These are phyloP conservation scores for Muraenolepis orangiensis DNA, from an alignment of 2,797 vertebrate species.

Conservation along the genomic window DNA sequence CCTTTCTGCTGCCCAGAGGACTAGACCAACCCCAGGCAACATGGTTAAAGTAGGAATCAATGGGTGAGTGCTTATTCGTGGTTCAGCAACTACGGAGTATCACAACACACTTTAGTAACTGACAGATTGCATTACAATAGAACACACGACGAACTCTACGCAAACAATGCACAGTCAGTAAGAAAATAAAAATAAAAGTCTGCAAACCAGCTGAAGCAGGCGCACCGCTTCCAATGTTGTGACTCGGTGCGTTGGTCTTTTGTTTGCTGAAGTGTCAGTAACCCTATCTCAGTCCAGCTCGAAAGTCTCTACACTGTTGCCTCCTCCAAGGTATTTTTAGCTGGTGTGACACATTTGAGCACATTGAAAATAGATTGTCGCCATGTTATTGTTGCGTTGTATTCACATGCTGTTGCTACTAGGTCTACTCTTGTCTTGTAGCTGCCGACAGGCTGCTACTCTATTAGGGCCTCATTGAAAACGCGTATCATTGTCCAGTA, in stretches of 20 bases:
- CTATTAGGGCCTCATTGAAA: neutral
- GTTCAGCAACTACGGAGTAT: neutral
- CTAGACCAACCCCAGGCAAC: constrained; percentile 68
- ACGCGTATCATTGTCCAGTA: neutral
- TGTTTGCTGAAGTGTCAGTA: neutral
- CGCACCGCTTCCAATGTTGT: neutral
- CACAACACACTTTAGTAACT: neutral
- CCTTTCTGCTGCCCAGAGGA: constrained; percentile 60
- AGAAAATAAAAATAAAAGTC: neutral
- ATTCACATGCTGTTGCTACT: too few species aligned
- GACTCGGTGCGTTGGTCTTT: neutral
- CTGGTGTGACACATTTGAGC: neutral
- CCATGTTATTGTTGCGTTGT: neutral
- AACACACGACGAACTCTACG: too few species aligned
- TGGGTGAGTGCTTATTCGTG: constrained; percentile 65
- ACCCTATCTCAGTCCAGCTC: neutral
- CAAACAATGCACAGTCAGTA: neutral
- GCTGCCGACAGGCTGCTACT: neutral
- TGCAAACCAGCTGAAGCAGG: neutral
- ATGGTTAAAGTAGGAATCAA: constrained; percentile 84
- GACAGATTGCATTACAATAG: neutral
- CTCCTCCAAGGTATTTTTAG: neutral
- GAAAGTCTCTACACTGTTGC: neutral
- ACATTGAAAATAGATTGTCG: neutral
- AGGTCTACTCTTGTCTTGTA: neutral